phyloP scores from a whole-genome alignment of 2,113 vertebrate species.

The Bubo bubo region DNA sequence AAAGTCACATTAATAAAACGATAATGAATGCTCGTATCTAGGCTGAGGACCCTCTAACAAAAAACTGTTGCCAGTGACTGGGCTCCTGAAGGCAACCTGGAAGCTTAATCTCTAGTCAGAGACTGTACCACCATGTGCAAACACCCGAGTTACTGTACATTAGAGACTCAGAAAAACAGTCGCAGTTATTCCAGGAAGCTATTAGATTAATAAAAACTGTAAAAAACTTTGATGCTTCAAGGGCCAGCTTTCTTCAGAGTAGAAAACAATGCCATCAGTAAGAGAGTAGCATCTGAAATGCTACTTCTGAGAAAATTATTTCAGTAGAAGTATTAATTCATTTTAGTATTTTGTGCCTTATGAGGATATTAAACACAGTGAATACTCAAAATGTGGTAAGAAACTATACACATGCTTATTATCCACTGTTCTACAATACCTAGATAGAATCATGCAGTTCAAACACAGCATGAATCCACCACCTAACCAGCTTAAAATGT shows the following conservation, averaged over 20 bases:
- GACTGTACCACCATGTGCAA: background rate
- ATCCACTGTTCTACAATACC: background rate
- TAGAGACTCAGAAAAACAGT: background rate
- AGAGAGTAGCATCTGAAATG: background rate
- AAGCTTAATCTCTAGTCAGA: background rate
- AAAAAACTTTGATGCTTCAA: background rate
- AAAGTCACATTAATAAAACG: background rate
- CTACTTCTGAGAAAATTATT: background rate
- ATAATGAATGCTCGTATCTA: background rate
- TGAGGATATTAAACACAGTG: accelerated
- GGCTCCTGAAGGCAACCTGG: background rate
- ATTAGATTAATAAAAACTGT: background rate
- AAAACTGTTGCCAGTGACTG: background rate
- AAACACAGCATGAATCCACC: background rate
- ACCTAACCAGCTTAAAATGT: background rate
- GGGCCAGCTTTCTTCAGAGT: background rate
- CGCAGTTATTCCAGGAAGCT: background rate
- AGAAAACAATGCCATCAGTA: background rate
- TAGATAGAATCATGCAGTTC: background rate
- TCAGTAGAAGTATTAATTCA: background rate
- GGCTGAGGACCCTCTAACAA: background rate
- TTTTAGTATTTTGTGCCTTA: background rate
- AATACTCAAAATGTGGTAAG: background rate
- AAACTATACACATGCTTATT: background rate
- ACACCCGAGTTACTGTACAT: background rate